Conservation (phyloP, 2,113 vertebrate species). For the Bos taurus region DNA sequence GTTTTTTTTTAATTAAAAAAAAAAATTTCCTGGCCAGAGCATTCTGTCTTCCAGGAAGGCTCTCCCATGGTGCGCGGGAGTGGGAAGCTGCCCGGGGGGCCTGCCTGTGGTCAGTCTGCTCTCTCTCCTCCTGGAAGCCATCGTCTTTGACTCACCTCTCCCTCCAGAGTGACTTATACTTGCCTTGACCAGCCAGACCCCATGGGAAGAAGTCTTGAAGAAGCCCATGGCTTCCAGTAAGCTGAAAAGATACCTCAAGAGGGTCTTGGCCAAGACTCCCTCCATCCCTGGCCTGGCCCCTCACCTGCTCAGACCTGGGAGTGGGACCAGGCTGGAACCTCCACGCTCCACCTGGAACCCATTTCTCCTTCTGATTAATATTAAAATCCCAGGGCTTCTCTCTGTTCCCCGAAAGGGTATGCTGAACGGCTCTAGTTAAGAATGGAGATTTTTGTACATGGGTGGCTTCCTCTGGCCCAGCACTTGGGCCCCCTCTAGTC, state of each 20-base stretch:
- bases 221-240: background rate
- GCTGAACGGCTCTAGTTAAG: background rate
- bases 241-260: background rate
- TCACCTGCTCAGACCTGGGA: background rate
- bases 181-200: conserved; percentile 33
- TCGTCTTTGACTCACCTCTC: conserved; percentile 80
- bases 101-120: conserved; percentile 80
- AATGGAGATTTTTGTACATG: background rate
- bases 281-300: background rate
- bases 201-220: background rate
- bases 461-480: background rate
- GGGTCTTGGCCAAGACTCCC: background rate
- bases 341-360: background rate
- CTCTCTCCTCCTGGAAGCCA: conserved; percentile 70
- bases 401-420: background rate
- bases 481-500: background rate
- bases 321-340: background rate
- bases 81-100: conserved; percentile 72
- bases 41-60: conserved; percentile 79
- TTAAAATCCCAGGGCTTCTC: background rate
- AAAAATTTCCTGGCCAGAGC: conserved; percentile 62
- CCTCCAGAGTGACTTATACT: conserved; percentile 65
- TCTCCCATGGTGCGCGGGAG: conserved; percentile 76
- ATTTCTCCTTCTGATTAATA: background rate
- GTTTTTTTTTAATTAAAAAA: conserved; percentile 25